These are phyloP conservation scores for Dryoscopus gambensis DNA, from an alignment of 2,113 vertebrate genomes.

Conservation along the genomic window DNA sequence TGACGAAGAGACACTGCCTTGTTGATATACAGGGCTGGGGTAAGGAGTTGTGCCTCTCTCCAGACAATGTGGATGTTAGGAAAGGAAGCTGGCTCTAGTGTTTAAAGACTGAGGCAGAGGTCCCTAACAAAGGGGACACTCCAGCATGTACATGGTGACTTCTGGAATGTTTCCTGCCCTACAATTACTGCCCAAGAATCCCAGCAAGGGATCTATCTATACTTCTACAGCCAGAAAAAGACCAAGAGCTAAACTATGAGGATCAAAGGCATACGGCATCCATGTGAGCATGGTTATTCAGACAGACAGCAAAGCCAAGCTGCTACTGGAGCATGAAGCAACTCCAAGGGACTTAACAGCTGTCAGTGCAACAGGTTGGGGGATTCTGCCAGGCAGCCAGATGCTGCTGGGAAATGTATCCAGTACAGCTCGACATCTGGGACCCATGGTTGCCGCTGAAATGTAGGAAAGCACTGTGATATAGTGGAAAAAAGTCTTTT, in stretches of 20 bases:
- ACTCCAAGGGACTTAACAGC: not conserved
- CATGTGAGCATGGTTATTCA: not conserved
- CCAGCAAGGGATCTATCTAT: not conserved
- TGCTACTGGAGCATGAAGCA: not conserved
- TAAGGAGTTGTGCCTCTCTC: not conserved
- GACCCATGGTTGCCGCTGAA: not conserved
- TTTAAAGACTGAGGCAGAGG: not conserved
- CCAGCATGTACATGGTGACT: rapidly evolving
- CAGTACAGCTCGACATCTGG: not conserved
- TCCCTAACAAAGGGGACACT: not conserved
- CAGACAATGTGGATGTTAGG: not conserved
- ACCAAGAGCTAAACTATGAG: not conserved
- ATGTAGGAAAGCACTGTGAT: not conserved
- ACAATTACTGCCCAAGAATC: not conserved
- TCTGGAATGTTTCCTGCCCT: not conserved
- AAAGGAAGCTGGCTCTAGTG: not conserved
- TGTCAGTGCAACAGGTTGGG: not conserved
- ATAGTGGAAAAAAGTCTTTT: not conserved
- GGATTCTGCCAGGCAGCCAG: slow-evolving; percentile 46
- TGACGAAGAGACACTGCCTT: rapidly evolving
- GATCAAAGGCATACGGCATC: not conserved
- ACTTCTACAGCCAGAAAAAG: not conserved
- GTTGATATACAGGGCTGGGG: not conserved
- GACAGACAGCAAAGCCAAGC: not conserved
- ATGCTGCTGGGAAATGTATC: slow-evolving; percentile 18